These are phyloP conservation scores for Tenthredo mesomela DNA, from an alignment of 2,888 invertebrate species.

Conservation along the genomic window DNA sequence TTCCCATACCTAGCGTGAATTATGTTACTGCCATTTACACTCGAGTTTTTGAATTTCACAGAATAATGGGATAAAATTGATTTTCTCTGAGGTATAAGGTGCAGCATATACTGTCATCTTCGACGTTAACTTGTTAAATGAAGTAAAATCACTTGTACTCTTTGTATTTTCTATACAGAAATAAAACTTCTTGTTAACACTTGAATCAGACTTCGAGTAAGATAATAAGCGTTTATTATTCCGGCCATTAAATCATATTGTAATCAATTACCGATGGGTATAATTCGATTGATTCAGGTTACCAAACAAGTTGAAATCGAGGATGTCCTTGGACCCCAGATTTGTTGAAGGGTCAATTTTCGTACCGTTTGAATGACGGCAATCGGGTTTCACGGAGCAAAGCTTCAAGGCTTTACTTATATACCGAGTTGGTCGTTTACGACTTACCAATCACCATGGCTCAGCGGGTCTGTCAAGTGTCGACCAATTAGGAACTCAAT, in stretches of 20 bases:
- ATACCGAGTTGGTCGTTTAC: background rate
- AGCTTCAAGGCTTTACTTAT: background rate
- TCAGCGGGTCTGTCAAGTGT: slow-evolving; percentile 28
- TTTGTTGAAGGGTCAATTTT: background rate
- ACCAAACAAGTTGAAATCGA: background rate
- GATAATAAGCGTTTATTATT: background rate
- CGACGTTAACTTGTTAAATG: background rate
- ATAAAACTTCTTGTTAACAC: background rate
- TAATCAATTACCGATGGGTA: background rate
- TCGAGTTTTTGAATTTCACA: background rate
- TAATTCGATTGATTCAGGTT: background rate
- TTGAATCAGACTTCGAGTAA: background rate
- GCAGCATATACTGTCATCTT: background rate
- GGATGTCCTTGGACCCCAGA: background rate
- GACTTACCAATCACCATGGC: background rate
- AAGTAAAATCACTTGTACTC: slow-evolving; percentile 5
- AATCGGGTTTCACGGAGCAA: background rate
- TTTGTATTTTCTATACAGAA: background rate
- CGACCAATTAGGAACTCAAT: slow-evolving; percentile 48
- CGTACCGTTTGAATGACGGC: slow-evolving; percentile 7
- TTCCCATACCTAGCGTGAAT: background rate
- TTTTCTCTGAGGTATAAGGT: background rate
- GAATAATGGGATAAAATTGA: slow-evolving; percentile 9
- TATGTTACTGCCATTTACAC: background rate
- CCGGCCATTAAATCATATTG: background rate